Conservation (phyloP, 2,113 vertebrate species). For the Shinisaurus crocodilurus region DNA sequence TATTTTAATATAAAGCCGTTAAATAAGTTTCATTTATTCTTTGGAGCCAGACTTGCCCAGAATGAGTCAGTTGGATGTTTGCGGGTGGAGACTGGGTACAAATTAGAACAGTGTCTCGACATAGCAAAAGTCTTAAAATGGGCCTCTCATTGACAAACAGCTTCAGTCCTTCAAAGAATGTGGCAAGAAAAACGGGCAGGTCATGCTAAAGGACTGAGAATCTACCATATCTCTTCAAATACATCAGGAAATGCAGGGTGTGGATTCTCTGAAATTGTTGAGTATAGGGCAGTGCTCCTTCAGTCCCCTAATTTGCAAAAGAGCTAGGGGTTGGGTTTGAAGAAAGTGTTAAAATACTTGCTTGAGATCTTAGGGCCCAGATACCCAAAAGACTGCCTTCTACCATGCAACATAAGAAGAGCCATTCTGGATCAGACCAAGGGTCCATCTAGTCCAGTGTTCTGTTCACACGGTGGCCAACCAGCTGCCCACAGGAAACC, state of each 20-base stretch:
- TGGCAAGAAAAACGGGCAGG: no score
- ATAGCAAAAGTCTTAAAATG: not conserved
- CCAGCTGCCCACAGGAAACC: no score
- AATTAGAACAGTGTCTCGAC: not conserved
- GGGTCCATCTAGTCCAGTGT: no score
- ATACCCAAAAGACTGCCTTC: not conserved
- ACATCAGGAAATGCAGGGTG: not conserved
- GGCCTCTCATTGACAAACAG: not conserved
- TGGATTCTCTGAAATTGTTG: not conserved
- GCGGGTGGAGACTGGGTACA: not conserved
- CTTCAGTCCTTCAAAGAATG: not conserved
- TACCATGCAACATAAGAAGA: not conserved
- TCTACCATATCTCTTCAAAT: not conserved
- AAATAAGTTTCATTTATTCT: slow-evolving; percentile 64
- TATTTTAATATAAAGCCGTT: slow-evolving; percentile 73
- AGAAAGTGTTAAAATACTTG: not conserved
- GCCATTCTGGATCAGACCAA: no score
- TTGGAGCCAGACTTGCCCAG: slow-evolving; percentile 34
- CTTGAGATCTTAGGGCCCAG: not conserved
- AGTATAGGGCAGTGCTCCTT: not conserved
- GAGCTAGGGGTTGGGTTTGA: no score
- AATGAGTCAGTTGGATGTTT: not conserved
- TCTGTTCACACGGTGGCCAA: no score
- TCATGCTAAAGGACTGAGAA: not conserved
- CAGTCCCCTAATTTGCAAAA: not conserved